Conservation (phyloP, 2,113 vertebrate genomes). For the Zootoca vivipara region DNA sequence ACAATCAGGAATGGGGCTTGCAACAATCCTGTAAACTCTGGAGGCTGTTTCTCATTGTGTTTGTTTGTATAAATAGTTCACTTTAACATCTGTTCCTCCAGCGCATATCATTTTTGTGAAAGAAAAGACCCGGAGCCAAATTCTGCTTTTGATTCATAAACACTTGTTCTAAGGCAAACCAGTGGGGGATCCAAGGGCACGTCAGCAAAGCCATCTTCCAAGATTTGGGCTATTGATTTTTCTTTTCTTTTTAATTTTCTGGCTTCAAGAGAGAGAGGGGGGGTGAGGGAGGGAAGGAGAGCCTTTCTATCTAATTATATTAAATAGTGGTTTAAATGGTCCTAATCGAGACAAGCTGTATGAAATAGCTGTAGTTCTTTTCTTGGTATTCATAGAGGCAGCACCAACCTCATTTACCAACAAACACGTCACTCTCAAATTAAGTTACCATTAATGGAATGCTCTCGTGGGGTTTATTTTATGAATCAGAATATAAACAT, state of each 20-base stretch:
- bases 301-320: background rate
- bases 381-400: background rate
- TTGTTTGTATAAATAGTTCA: slow-evolving; percentile 35
- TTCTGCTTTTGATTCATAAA: slow-evolving; percentile 38
- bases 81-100: slow-evolving; percentile 27
- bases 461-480: background rate
- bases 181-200: slow-evolving; percentile 9
- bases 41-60: slow-evolving; percentile 30
- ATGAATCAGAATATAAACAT: background rate
- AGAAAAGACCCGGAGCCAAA: slow-evolving; percentile 22
- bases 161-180: slow-evolving; percentile 27
- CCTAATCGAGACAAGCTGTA: slow-evolving; percentile 5
- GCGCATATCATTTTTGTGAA: slow-evolving; percentile 24
- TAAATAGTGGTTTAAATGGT: slow-evolving; percentile 14
- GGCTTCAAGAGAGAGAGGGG: background rate
- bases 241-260: slow-evolving; percentile 10
- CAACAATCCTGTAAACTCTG: slow-evolving; percentile 10
- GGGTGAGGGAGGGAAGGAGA: background rate
- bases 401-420: slow-evolving; percentile 7
- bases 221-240: slow-evolving; percentile 18
- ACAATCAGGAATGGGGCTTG: slow-evolving; percentile 21
- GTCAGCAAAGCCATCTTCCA: slow-evolving; percentile 29
- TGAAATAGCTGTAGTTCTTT: slow-evolving; percentile 3
- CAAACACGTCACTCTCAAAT: slow-evolving; percentile 21
- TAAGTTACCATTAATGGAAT: background rate